Conservation (phyloP, 2,113 vertebrate species). For the Cyanoliseus patagonus region DNA sequence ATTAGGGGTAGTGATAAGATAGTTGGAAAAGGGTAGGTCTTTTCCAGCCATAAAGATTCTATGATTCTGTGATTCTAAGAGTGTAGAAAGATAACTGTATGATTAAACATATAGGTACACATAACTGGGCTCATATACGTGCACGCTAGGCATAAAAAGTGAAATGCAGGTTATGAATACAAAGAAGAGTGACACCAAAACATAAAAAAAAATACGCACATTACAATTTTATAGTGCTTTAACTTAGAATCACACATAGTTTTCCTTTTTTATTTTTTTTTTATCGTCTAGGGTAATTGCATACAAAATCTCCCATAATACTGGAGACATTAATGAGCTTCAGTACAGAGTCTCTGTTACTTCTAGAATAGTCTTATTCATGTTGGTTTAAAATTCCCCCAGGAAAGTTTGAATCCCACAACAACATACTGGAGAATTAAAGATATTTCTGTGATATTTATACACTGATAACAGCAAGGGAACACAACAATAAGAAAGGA, state of each 20-base stretch:
- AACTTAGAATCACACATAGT: not conserved
- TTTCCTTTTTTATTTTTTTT: not conserved
- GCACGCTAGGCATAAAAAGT: not conserved
- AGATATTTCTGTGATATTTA: not conserved
- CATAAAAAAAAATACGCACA: not conserved
- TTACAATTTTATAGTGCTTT: not conserved
- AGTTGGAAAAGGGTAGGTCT: not conserved
- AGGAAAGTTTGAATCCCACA: not conserved
- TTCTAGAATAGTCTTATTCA: not conserved
- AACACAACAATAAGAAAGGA: not conserved
- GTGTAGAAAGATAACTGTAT: not conserved
- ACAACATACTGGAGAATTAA: not conserved
- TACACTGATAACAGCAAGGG: not conserved
- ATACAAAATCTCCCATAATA: not conserved
- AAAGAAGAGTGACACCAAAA: not conserved
- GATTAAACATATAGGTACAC: not conserved
- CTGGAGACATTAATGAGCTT: not conserved
- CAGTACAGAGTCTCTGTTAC: not conserved
- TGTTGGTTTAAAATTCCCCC: not conserved
- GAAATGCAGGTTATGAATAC: accelerated
- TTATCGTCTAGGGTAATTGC: not conserved
- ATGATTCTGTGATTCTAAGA: not conserved
- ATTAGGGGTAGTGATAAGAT: not conserved
- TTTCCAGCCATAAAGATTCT: not conserved
- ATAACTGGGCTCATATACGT: not conserved